Base-by-base conservation (phyloP, 2,113 vertebrate species). In the Catagonus wagneri region DNA sequence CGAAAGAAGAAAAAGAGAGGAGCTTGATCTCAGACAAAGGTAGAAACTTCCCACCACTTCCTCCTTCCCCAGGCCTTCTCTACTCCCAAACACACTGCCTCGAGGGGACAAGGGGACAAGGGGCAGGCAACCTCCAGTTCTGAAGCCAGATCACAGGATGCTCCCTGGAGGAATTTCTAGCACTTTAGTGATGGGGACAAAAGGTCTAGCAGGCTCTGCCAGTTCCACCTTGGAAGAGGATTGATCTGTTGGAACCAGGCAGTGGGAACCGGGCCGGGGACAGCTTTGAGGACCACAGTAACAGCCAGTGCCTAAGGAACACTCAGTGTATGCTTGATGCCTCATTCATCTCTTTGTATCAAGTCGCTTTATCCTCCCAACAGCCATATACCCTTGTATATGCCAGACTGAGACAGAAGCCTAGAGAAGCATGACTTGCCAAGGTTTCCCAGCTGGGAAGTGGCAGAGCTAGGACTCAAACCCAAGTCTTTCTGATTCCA, bases 1-100 rank as follows among this genome's bases (percentile, higher is more conserved):
- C n/a, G n/a, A n/a, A n/a, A n/a, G n/a, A n/a, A n/a, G 34, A 72
- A 84, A 93, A 91, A 88, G 72, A 60, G 54, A 68, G 60, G 52
- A 74, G 61, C 17, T 56, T 29, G 36, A 85, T 19, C 72, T 80
- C 15, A 25, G 44, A 44, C 69, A 56, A 75, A 19, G 32, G n/a
- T 13, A 2, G 60, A 39, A 79, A 27, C 52, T 63, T 87, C 52
- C 68, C 52, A 29, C 7, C 2, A 10, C 36, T 25, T 32, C 19
- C 68, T 20, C 56, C 34, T 90, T 78, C 52, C 58, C 63, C 39
- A 72, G 7, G 8, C 61, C n/a, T n/a, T 75, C n/a, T 80, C 65
- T 44, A 61, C 16, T 25, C 19, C 27, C 25, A 29, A 27, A n/a
- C 71, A 91, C 78, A 32, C 27, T 68, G 80, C 27, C 69, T 94